These are phyloP conservation scores for Gadus macrocephalus DNA, from an alignment of 2,113 vertebrate species.

Conservation along the genomic window DNA sequence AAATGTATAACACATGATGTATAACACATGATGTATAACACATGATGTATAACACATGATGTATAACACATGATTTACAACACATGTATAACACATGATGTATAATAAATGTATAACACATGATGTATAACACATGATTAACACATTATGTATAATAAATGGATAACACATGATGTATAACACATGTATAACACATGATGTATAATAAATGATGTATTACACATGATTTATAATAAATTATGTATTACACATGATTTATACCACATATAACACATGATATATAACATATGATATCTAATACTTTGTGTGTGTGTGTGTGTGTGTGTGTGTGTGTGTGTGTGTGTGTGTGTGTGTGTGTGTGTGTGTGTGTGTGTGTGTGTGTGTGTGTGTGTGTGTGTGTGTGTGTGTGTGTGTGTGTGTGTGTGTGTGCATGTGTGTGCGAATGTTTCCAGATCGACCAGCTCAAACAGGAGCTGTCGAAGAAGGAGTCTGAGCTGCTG, in stretches of 20 bases:
- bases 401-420: no score
- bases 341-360: no score
- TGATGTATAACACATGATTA: neutral
- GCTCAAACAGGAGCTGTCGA: conserved; percentile 96
- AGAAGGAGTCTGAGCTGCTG: conserved; percentile 98
- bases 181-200: no score
- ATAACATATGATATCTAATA: neutral
- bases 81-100: conserved; percentile 14
- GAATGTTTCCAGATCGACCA: conserved; percentile 85
- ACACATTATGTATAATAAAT: no score
- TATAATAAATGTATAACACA: conserved; percentile 8
- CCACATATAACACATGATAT: neutral
- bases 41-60: conserved; percentile 51
- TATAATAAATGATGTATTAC: no score
- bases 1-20: conserved; percentile 32
- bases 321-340: neutral
- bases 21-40: conserved; percentile 10
- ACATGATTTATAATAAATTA: no score
- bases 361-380: no score
- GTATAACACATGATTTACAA: conserved; percentile 41
- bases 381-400: no score
- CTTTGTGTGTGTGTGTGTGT: neutral
- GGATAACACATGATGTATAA: no score
- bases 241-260: no score
- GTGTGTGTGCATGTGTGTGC: neutral